Evolutionary conservation across 2,797 vertebrate species (phyloP).

Genomic region (Delichon dasypus): DNA sequence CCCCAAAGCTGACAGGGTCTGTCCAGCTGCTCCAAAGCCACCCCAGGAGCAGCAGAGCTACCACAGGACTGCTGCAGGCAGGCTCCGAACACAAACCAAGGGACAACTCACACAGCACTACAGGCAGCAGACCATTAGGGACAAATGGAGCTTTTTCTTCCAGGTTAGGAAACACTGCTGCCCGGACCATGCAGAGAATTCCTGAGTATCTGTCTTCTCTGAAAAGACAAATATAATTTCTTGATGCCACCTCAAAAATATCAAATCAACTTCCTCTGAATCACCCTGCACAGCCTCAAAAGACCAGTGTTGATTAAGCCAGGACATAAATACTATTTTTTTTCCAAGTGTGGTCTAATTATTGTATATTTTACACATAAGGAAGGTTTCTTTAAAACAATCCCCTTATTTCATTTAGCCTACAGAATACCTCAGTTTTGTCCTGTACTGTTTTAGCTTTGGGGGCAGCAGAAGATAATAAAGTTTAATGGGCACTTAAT

Average conservation of each 20-base stretch:
- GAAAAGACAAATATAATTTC: not conserved
- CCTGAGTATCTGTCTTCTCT: not conserved
- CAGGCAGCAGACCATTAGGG: accelerated
- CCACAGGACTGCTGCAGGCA: not conserved
- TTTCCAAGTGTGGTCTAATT: not conserved
- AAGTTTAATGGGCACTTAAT: conserved; percentile 11
- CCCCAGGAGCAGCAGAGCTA: not conserved
- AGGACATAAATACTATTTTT: accelerated
- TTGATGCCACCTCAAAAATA: not conserved
- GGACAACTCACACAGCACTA: not conserved
- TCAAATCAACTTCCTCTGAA: not conserved
- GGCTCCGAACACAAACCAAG: not conserved
- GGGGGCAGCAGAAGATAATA: not conserved
- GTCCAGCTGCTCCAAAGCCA: not conserved
- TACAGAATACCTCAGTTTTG: not conserved
- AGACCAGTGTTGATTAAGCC: not conserved
- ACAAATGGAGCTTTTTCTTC: not conserved
- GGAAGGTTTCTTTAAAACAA: not conserved
- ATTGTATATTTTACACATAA: not conserved
- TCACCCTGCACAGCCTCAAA: not conserved
- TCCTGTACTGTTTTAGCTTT: not conserved
- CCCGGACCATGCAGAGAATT: accelerated
- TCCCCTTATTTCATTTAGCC: not conserved
- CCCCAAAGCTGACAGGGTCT: not conserved
- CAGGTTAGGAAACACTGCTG: not conserved